phyloP scores from a whole-genome alignment of 2,113 vertebrate species.

The Dendrocopos noguchii region DNA sequence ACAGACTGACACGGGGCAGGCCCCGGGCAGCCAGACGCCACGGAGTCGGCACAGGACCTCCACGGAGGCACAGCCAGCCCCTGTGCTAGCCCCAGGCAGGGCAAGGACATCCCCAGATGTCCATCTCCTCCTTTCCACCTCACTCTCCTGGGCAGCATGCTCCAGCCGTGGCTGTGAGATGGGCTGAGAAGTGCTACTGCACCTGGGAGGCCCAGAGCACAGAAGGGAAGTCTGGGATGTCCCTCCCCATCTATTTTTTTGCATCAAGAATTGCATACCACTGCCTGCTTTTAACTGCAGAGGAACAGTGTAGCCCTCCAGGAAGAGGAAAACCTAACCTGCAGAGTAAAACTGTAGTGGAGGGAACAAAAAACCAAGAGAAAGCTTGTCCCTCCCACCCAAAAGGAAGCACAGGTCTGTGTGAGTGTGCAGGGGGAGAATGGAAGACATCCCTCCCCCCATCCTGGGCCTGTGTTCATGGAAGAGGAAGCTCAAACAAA shows the following conservation, averaged over 20 bases:
- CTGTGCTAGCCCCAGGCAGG: background rate
- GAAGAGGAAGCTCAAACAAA: background rate
- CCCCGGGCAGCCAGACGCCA: background rate
- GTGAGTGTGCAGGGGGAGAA: background rate
- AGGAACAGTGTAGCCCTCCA: background rate
- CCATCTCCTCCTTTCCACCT: background rate
- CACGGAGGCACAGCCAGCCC: background rate
- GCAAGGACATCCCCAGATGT: background rate
- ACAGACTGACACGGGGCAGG: background rate
- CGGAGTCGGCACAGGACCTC: background rate
- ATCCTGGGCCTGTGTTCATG: background rate
- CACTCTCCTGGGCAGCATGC: background rate
- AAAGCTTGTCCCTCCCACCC: background rate
- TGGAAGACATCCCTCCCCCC: constrained; percentile 10
- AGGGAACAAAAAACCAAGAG: background rate
- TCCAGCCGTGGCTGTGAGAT: background rate
- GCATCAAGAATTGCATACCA: background rate
- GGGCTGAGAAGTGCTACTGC: background rate
- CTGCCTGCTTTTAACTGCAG: background rate
- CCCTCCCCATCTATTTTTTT: background rate
- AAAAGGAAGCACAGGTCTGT: background rate
- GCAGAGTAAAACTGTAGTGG: background rate
- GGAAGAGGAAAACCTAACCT: background rate
- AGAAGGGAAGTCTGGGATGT: background rate
- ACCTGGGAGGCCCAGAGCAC: background rate